Evolutionary conservation across 1,140 invertebrate genomes (phyloP).

Genomic region (Drosophila serrata): DNA sequence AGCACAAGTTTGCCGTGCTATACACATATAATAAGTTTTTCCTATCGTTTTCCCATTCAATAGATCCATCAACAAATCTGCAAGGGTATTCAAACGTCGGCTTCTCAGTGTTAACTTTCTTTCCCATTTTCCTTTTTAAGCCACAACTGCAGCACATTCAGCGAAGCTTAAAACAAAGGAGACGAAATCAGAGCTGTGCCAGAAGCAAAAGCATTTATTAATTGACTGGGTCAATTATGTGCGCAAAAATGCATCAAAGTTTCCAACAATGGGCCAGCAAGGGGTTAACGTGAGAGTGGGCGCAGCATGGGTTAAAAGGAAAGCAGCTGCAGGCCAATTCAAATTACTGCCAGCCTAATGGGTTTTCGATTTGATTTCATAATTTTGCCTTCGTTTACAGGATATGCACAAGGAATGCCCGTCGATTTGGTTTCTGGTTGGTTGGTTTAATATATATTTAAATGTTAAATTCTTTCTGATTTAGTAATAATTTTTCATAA

Average conservation of each 20-base stretch:
- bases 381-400: slow-evolving; percentile 13
- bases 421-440: not conserved
- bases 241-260: slow-evolving; percentile 28
- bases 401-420: not conserved
- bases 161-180: slow-evolving; percentile 28
- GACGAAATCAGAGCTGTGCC: slow-evolving; percentile 34
- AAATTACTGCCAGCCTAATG: slow-evolving; percentile 47
- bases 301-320: slow-evolving; percentile 24
- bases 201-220: slow-evolving; percentile 63
- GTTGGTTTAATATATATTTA: no score
- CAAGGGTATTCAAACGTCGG: not conserved
- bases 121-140: not conserved
- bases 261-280: slow-evolving; percentile 5
- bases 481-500: no score
- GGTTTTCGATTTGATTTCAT: slow-evolving; percentile 55
- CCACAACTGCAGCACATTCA: slow-evolving; percentile 45
- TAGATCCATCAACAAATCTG: not conserved
- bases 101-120: not conserved
- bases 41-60: not conserved
- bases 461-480: no score
- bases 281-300: slow-evolving; percentile 15
- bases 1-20: not conserved
- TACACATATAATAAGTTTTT: not conserved
- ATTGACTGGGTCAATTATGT: slow-evolving; percentile 68
- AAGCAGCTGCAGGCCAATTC: slow-evolving; percentile 37